A percentile compares a stretch with the other conserved stretches of the same genome.
phyloP scores from a whole-genome alignment of 2,888 invertebrate genomes.

The Calliphora vomitoria region DNA sequence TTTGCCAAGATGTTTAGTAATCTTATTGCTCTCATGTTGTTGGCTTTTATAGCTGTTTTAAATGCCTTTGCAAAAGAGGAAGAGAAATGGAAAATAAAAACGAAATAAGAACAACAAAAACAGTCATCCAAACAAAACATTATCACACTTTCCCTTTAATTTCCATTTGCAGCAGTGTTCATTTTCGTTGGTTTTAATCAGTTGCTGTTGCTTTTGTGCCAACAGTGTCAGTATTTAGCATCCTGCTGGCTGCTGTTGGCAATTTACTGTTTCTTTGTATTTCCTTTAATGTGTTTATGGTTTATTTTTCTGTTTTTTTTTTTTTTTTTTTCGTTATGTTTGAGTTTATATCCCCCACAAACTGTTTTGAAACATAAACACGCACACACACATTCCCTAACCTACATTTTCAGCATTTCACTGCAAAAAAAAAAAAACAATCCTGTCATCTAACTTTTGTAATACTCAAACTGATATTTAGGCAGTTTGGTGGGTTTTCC shows the following conservation, averaged over 20 bases:
- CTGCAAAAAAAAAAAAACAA: not conserved
- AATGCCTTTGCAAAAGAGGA: not conserved
- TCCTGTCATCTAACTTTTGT: constrained; percentile 49
- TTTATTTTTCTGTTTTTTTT: not conserved
- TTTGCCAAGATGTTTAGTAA: not conserved
- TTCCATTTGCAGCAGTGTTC: not conserved
- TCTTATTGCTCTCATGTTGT: constrained; percentile 7
- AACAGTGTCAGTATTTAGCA: constrained; percentile 22
- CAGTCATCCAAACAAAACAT: not conserved
- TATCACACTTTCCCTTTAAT: not conserved
- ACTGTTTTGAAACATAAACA: not conserved
- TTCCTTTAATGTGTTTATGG: constrained; percentile 16
- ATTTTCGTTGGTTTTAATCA: constrained; percentile 34
- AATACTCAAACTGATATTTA: constrained; percentile 39
- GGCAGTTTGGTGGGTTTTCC: constrained; percentile 6
- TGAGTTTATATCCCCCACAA: not conserved
- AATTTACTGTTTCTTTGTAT: constrained; percentile 27
- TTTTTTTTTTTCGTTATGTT: not conserved
- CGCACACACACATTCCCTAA: not conserved
- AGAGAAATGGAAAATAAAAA: not conserved
- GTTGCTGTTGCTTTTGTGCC: constrained; percentile 4
- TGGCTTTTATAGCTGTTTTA: not conserved
- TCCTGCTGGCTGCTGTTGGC: constrained; percentile 36
- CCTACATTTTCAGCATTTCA: constrained; percentile 7
- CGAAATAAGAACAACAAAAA: not conserved